These are phyloP conservation scores for Felis chaus DNA, from an alignment of 2,113 vertebrate species.

Conservation along the genomic window DNA sequence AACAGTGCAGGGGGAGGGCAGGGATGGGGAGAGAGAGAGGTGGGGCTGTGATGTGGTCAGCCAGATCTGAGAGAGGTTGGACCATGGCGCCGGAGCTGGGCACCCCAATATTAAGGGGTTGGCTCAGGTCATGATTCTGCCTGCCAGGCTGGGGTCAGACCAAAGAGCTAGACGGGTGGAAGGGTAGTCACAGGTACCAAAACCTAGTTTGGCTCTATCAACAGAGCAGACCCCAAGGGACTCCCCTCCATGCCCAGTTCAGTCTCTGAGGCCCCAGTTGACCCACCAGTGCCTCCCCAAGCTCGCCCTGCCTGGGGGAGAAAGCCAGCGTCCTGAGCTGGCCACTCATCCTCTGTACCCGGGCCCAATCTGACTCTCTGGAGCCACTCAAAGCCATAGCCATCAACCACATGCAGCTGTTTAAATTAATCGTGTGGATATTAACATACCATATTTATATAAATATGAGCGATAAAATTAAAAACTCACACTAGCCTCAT, in stretches of 20 bases:
- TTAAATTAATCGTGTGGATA: not conserved
- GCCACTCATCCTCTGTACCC: not conserved
- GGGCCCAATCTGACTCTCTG: not conserved
- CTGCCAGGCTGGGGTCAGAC: not conserved
- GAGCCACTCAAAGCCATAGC: fast-evolving
- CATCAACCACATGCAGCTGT: not conserved
- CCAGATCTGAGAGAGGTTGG: not conserved
- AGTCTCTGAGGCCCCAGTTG: too few species aligned
- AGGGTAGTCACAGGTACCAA: not conserved
- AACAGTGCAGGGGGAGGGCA: not conserved
- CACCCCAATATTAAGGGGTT: not conserved
- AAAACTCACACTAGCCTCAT: not conserved
- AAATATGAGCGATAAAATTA: not conserved
- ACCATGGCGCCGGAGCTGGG: fast-evolving
- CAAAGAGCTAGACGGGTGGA: not conserved
- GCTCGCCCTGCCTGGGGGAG: not conserved
- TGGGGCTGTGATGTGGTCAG: not conserved
- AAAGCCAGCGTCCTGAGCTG: not conserved
- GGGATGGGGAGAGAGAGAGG: too few species aligned
- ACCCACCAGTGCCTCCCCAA: not conserved
- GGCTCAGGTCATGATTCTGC: not conserved
- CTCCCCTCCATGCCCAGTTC: not conserved
- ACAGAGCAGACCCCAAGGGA: not conserved
- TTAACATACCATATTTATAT: not conserved
- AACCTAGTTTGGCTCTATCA: not conserved